phyloP scores from a whole-genome alignment of 2,113 vertebrate genomes.

The Mormoops blainvillei region DNA sequence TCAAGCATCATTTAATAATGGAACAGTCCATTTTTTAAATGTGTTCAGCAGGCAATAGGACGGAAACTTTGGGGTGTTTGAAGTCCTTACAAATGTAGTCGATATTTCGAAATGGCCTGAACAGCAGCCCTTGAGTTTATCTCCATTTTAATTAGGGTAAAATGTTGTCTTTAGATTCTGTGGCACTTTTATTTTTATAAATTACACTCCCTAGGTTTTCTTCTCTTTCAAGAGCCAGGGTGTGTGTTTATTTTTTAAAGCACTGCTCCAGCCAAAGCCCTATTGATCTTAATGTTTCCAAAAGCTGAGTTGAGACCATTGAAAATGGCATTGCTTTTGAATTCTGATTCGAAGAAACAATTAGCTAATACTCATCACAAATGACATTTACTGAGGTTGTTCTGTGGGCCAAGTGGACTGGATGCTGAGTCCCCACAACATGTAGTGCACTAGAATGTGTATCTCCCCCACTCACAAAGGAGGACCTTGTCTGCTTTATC shows the following conservation, averaged over 20 bases:
- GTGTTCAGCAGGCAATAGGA: not conserved
- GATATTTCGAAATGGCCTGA: not conserved
- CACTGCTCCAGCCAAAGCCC: not conserved
- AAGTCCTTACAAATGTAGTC: not conserved
- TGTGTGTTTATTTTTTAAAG: not conserved
- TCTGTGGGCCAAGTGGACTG: not conserved
- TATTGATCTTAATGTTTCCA: not conserved
- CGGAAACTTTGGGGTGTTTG: not conserved
- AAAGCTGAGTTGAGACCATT: slow-evolving; percentile 30
- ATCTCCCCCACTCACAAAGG: not conserved
- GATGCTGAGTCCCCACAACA: not conserved
- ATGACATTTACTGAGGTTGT: not conserved
- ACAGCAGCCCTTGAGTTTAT: not conserved
- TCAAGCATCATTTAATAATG: slow-evolving; percentile 45
- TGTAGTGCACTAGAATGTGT: not conserved
- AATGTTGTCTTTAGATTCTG: not conserved
- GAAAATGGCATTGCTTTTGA: slow-evolving; percentile 22
- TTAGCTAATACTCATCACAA: slow-evolving; percentile 1
- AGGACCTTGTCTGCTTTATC: not conserved
- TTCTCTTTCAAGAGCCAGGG: not conserved
- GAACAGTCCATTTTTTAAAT: not conserved
- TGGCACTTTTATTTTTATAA: slow-evolving; percentile 21
- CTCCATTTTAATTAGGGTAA: not conserved
- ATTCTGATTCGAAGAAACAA: not conserved
- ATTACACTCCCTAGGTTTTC: not conserved